phyloP scores from a whole-genome alignment of 53 echinoderm and acorn worm genomes.

The Echinometra lucunter region DNA sequence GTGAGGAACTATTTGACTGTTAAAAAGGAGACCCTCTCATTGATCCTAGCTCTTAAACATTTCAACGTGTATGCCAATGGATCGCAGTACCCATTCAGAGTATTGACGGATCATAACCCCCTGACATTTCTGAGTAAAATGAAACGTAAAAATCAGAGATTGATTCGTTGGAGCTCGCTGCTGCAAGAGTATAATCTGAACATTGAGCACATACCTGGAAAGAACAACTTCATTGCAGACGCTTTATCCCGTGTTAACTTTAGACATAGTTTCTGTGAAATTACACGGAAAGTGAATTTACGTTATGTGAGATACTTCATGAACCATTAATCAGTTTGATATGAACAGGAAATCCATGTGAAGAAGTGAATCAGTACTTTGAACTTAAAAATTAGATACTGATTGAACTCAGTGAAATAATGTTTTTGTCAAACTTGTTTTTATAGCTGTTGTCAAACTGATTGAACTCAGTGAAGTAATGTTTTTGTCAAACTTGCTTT shows the following conservation, averaged over 20 bases:
- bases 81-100: conserved; percentile 35
- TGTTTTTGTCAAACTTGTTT: too few relatives aligned
- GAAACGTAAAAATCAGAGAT: conserved; percentile 72
- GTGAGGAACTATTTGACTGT: conserved; percentile 82
- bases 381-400: too few relatives aligned
- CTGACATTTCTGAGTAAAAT: conserved; percentile 70
- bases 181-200: conserved; percentile 74
- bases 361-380: too few relatives aligned
- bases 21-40: conserved; percentile 76
- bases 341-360: too few relatives aligned
- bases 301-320: too few relatives aligned
- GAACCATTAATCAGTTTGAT: too few relatives aligned
- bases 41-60: conserved; percentile 71
- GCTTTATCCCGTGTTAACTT: conserved; percentile 59
- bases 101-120: conserved; percentile 77
- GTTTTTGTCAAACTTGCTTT: too few relatives aligned
- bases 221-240: conserved; percentile 80
- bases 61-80: conserved; percentile 75
- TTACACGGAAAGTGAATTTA: too few relatives aligned
- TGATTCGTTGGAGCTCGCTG: conserved; percentile 68
- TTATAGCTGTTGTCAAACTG: too few relatives aligned
- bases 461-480: too few relatives aligned
- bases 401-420: too few relatives aligned
- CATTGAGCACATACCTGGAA: conserved; percentile 73
- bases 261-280: background rate